Conservation (phyloP, 2,113 vertebrate species). For the Lampris megalopsis region DNA sequence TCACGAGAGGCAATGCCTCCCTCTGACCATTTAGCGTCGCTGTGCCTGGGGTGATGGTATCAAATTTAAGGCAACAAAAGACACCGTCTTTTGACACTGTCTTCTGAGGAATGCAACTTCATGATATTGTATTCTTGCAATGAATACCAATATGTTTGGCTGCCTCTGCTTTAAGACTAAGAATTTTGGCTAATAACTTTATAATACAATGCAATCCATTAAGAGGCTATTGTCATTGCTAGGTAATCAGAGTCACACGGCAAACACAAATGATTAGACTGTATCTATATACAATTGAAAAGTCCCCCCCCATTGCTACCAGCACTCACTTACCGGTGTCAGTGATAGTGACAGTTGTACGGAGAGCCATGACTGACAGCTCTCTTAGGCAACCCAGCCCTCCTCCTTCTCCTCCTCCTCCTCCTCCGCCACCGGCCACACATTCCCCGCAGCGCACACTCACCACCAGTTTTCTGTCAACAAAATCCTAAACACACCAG, state of each 20-base stretch:
- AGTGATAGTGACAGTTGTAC: conserved; percentile 80
- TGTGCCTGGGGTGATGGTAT: conserved; percentile 73
- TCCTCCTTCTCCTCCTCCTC: conserved; percentile 24
- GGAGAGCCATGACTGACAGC: conserved; percentile 79
- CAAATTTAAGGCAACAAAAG: neutral
- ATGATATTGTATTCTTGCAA: neutral
- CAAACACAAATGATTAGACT: no score
- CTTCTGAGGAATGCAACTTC: neutral
- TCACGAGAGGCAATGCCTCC: conserved; percentile 82
- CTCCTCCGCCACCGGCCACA: conserved; percentile 36
- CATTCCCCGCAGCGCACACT: conserved; percentile 77
- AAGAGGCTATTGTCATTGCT: no score
- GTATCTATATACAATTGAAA: no score
- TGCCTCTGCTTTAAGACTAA: no score
- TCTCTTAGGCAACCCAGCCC: conserved; percentile 79
- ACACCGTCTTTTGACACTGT: no score
- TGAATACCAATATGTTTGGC: no score
- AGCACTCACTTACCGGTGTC: conserved; percentile 80
- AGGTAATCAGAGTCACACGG: no score
- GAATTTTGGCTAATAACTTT: no score
- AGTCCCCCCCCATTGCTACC: no score
- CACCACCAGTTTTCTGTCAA: conserved; percentile 84
- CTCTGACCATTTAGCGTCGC: conserved; percentile 83
- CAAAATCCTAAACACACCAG: conserved; percentile 83
- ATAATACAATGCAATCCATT: no score